Percentiles rank a stretch among this genome's conserved stretches.
These are phyloP conservation scores for Theristicus caerulescens DNA, from an alignment of 2,113 vertebrate species.

Conservation along the genomic window DNA sequence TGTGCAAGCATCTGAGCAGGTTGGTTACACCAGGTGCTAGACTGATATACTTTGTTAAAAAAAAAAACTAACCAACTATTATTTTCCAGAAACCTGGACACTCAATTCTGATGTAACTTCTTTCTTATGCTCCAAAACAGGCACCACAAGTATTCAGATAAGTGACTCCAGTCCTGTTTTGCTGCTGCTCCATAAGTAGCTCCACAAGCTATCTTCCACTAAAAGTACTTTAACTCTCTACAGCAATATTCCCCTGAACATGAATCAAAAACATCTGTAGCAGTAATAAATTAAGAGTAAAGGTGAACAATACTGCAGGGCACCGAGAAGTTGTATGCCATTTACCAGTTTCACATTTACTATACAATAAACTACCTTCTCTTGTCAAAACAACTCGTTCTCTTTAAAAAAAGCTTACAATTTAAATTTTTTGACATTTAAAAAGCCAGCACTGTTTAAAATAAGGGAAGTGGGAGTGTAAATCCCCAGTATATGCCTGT, in stretches of 20 bases:
- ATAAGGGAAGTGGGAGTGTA: slow-evolving; percentile 60
- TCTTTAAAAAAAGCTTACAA: neutral
- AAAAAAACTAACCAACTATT: neutral
- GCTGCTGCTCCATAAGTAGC: neutral
- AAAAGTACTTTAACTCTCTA: neutral
- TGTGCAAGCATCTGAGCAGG: neutral
- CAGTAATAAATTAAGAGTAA: neutral
- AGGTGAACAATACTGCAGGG: neutral
- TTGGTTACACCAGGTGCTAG: neutral
- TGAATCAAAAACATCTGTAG: neutral
- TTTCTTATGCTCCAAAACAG: neutral
- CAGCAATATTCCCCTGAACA: neutral
- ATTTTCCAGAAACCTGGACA: neutral
- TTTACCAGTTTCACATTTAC: neutral
- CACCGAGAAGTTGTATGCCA: neutral
- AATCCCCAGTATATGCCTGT: slow-evolving; percentile 25
- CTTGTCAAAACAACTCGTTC: slow-evolving; percentile 34
- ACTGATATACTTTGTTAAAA: neutral
- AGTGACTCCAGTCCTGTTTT: neutral
- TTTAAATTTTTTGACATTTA: slow-evolving; percentile 48
- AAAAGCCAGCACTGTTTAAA: slow-evolving; percentile 36
- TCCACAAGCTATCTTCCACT: neutral
- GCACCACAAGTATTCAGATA: neutral
- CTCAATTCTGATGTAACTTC: neutral
- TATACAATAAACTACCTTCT: neutral